A percentile compares a stretch with the other conserved stretches of the same genome.
Evolutionary conservation across 2,113 vertebrate species (phyloP).

Genomic region (Heliornis fulica): DNA sequence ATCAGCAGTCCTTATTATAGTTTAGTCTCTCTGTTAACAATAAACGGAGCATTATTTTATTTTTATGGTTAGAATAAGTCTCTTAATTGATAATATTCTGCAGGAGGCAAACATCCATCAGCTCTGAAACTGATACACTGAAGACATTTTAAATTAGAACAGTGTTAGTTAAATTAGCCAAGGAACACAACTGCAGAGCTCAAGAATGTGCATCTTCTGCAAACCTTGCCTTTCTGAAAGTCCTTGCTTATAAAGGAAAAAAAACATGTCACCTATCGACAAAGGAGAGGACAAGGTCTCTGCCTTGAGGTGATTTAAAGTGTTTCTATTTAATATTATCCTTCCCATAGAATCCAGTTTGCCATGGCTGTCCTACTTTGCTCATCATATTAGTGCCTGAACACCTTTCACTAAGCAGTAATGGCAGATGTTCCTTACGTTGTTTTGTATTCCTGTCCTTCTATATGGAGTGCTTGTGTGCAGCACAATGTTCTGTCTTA

Average conservation of each 20-base stretch:
- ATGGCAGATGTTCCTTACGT: not conserved
- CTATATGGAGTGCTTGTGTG: not conserved
- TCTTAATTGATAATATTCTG: conserved; percentile 58
- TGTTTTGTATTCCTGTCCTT: not conserved
- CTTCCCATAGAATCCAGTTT: not conserved
- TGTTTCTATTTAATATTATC: not conserved
- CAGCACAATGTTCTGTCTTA: not conserved
- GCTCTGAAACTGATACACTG: not conserved
- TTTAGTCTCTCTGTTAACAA: not conserved
- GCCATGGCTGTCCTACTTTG: not conserved
- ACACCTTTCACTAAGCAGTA: not conserved
- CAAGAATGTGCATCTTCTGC: not conserved
- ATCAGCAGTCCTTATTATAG: conserved; percentile 64
- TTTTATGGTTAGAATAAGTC: conserved; percentile 60
- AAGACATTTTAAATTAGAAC: not conserved
- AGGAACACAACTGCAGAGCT: not conserved
- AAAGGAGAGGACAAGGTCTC: not conserved
- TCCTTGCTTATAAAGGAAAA: not conserved
- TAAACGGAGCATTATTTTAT: conserved; percentile 11
- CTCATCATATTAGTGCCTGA: not conserved
- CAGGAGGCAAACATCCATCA: conserved; percentile 32
- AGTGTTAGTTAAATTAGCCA: not conserved
- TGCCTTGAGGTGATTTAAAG: not conserved
- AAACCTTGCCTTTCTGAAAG: not conserved
- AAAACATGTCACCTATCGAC: not conserved